These are phyloP conservation scores for Lumbricus terrestris DNA, from an alignment of 2,888 invertebrate genomes.

Conservation along the genomic window DNA sequence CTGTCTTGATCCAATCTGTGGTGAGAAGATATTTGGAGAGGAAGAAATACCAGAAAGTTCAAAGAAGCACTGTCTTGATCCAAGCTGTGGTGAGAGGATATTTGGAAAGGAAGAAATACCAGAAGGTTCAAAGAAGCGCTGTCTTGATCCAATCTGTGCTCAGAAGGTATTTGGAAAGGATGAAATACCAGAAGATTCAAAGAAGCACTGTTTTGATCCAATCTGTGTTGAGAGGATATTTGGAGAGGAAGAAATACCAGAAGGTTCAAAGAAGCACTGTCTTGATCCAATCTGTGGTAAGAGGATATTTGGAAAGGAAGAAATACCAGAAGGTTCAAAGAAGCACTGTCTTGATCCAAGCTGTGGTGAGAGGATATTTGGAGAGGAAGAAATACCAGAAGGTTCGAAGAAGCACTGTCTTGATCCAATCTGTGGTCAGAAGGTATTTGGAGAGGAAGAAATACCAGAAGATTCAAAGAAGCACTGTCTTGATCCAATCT, in stretches of 20 bases:
- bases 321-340: neutral
- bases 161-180: neutral
- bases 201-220: constrained; percentile 32
- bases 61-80: neutral
- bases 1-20: neutral
- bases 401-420: neutral
- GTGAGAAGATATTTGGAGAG: neutral
- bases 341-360: neutral
- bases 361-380: neutral
- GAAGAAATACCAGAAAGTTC: neutral
- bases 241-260: neutral
- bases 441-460: neutral
- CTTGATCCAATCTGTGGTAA: neutral
- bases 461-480: neutral
- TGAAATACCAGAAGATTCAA: constrained; percentile 21
- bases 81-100: constrained; percentile 4
- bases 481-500: neutral
- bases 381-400: neutral
- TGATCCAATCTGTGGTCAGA: constrained; percentile 17
- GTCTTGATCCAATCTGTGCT: neutral
- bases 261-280: neutral
- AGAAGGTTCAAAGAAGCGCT: neutral
- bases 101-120: neutral
- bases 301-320: neutral
- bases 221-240: constrained; percentile 18